Base-by-base conservation (phyloP, 2,797 vertebrate genomes). In the Dendrocincla fuliginosa region DNA sequence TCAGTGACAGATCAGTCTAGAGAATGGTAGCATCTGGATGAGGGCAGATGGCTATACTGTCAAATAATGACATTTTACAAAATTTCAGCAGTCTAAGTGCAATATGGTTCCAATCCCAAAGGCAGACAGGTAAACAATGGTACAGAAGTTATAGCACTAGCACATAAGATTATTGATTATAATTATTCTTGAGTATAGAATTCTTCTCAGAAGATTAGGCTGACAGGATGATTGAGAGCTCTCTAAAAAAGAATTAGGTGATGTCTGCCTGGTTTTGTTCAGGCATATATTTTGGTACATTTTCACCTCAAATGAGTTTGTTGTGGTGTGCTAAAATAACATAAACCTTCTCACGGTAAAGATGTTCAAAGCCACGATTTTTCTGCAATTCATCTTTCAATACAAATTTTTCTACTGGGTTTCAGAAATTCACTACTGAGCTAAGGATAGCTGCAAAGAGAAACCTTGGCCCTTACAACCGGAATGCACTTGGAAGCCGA, bases 11-110 rank as follows among this genome's bases (percentile, higher is more conserved):
- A 91, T 74, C 87, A 95, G 41, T 42, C 61, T 88, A 84, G 93
- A 97, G 90, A 97, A 96, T 91, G 80, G 91, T 41, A 97, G 96
- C 95, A 97, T 97, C 96, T 97, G 96, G 95, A 94, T 87, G 64
- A 95, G 85, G 95, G 97, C 96, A 97, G 96, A 97, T 97, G 97
- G 97, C 81, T 96, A 96, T 97, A 96, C 95, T 96, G 93, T 97
- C 96, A 97, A 93, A 96, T 96, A 97, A 96, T 96, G 96, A 95
- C 95, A 97, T 96, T 97, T 96, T 87, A 95, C 67, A 80, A 95
- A 96, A 95, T 89, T 97, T 94, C 89, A 96, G 85, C 95, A 93
- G 46, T 87, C 89, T 95, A 96, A 95, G 76, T 35, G 1, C 96
- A 97, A 96, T 96, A 95, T 91, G 96, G 76, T 93, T 96, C 73